Conservation (phyloP, 2,888 invertebrate genomes). For the Siphonodentalium dalli region DNA sequence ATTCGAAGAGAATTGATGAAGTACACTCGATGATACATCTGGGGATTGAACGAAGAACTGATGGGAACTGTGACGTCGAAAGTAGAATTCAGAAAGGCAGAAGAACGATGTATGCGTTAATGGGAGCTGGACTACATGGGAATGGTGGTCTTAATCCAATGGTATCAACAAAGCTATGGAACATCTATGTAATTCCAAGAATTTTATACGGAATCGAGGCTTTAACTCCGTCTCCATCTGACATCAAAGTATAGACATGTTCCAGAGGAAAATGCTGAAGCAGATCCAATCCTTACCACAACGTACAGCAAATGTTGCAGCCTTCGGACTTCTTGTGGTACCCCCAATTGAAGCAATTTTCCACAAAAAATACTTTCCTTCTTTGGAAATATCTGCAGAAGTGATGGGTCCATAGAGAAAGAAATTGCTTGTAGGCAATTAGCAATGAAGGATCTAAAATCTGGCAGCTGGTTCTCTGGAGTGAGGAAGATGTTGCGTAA, state of each 20-base stretch:
- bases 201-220: background rate
- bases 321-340: background rate
- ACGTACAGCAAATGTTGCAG: background rate
- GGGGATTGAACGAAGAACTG: background rate
- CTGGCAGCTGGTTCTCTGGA: no score
- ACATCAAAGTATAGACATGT: background rate
- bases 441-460: no score
- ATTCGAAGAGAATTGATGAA: background rate
- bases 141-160: background rate
- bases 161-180: background rate
- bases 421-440: no score
- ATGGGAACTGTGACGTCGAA: background rate
- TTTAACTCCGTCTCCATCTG: background rate
- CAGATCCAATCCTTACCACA: slow-evolving; percentile 5
- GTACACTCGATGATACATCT: background rate
- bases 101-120: background rate
- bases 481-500: no score
- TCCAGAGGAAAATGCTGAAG: background rate
- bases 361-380: no score
- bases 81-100: background rate
- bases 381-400: no score
- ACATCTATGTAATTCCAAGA: background rate
- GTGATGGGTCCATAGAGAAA: no score
- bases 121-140: slow-evolving; percentile 10
- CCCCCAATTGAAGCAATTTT: no score